Percentiles rank a stretch among this genome's conserved stretches.
Evolutionary conservation across 2,888 invertebrate genomes (phyloP).

Genomic region (Drosophila ezoana): DNA sequence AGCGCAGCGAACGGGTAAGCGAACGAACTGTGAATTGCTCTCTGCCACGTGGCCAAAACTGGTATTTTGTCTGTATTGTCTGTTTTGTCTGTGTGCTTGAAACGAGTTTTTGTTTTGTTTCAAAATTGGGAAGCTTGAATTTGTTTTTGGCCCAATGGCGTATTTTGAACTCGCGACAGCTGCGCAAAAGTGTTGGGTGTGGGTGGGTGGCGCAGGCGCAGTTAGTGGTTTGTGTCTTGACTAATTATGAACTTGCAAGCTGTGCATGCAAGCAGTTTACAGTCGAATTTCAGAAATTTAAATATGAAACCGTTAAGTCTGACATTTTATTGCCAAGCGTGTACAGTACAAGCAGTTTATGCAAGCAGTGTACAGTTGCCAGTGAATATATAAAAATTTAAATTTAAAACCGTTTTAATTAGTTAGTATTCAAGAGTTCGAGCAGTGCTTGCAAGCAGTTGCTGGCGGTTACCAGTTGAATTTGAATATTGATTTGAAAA

Average conservation of each 20-base stretch:
- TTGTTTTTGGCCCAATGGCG: constrained; percentile 27
- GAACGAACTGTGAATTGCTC: constrained; percentile 11
- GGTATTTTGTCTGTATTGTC: neutral
- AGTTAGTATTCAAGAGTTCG: too few relatives aligned
- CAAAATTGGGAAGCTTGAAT: neutral
- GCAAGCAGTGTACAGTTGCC: too few relatives aligned
- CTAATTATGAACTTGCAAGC: neutral
- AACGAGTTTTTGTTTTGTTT: constrained; percentile 36
- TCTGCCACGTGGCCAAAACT: constrained; percentile 38
- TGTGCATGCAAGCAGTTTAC: constrained; percentile 9
- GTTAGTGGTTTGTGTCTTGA: constrained; percentile 10
- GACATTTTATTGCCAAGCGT: too few relatives aligned
- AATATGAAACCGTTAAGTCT: constrained; percentile 1
- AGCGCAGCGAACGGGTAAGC: constrained; percentile 78
- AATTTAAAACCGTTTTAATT: too few relatives aligned
- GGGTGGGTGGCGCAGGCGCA: constrained; percentile 40
- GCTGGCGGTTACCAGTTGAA: neutral
- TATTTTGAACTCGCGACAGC: constrained; percentile 44
- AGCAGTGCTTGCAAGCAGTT: constrained; percentile 21
- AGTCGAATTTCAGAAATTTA: neutral
- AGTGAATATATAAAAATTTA: too few relatives aligned
- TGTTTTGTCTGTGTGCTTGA: constrained; percentile 8
- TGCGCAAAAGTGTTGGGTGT: constrained; percentile 9
- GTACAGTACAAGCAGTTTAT: too few relatives aligned
- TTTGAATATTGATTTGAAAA: neutral